A percentile compares a stretch with the other conserved stretches of the same genome.
phyloP scores from a whole-genome alignment of 2,888 invertebrate genomes.

The Tetheella fluctuosa region DNA sequence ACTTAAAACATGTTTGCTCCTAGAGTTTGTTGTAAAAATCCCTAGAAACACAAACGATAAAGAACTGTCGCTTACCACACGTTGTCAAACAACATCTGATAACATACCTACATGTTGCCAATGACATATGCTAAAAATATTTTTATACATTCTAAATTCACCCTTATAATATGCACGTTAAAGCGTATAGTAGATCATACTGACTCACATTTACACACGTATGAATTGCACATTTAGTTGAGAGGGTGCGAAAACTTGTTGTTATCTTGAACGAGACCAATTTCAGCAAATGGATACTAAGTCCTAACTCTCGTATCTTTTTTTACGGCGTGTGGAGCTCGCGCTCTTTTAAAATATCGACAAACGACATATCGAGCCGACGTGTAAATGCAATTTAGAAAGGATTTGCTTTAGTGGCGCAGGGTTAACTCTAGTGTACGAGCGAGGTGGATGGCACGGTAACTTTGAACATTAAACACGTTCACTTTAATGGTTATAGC shows the following conservation, averaged over 20 bases:
- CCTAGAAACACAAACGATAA: slow-evolving; percentile 52
- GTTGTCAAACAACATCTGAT: slow-evolving; percentile 74
- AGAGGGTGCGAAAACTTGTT: slow-evolving; percentile 84
- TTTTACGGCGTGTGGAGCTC: slow-evolving; percentile 71
- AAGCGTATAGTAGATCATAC: slow-evolving; percentile 32
- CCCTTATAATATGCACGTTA: slow-evolving; percentile 30
- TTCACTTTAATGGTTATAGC: slow-evolving; percentile 21
- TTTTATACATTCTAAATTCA: slow-evolving; percentile 23
- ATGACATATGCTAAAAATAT: slow-evolving; percentile 70
- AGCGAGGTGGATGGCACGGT: slow-evolving; percentile 18
- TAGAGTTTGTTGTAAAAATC: not conserved
- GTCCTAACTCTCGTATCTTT: slow-evolving; percentile 82
- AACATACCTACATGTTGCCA: slow-evolving; percentile 63
- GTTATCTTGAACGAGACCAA: slow-evolving; percentile 83
- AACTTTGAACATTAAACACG: slow-evolving; percentile 45
- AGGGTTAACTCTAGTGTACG: slow-evolving; percentile 24
- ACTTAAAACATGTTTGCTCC: too few relatives aligned
- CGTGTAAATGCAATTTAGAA: slow-evolving; percentile 74
- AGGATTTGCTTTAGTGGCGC: slow-evolving; percentile 76
- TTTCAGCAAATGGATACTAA: slow-evolving; percentile 84
- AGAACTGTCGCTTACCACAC: slow-evolving; percentile 57
- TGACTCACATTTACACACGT: slow-evolving; percentile 68
- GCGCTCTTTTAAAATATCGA: slow-evolving; percentile 81
- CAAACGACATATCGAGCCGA: slow-evolving; percentile 56
- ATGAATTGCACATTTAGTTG: slow-evolving; percentile 82